Evolutionary conservation across 2,113 vertebrate genomes (phyloP).

Genomic region (Oreamnos americanus): DNA sequence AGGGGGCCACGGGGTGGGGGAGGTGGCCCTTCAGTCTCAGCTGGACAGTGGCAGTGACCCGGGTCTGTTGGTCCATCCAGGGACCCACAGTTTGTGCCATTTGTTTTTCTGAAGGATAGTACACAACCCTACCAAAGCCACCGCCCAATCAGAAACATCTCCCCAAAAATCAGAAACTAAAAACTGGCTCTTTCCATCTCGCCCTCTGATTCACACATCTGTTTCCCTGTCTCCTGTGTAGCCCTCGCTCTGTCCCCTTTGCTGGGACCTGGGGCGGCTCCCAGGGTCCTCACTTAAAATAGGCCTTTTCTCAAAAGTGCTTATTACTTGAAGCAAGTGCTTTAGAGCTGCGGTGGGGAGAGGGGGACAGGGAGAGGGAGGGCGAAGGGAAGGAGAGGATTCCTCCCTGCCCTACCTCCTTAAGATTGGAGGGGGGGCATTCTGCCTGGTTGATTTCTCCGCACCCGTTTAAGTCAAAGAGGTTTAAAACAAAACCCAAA

Average conservation of each 20-base stretch:
- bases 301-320: slow-evolving; percentile 92
- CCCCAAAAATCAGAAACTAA: slow-evolving; percentile 74
- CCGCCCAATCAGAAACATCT: slow-evolving; percentile 64
- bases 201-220: slow-evolving; percentile 47
- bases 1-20: slow-evolving; percentile 54
- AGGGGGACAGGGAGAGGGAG: slow-evolving; percentile 53
- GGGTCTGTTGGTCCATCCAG: slow-evolving; percentile 48
- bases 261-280: slow-evolving; percentile 68
- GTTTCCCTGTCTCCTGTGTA: slow-evolving; percentile 61
- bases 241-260: slow-evolving; percentile 68
- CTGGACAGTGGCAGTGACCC: slow-evolving; percentile 71
- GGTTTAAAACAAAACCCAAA: slow-evolving; percentile 52
- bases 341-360: slow-evolving; percentile 87
- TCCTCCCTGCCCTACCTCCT: slow-evolving; percentile 37
- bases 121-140: slow-evolving; percentile 65
- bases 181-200: slow-evolving; percentile 73
- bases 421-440: slow-evolving; percentile 57
- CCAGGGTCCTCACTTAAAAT: slow-evolving; percentile 75
- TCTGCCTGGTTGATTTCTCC: slow-evolving; percentile 73
- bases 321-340: slow-evolving; percentile 95
- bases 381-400: neutral
- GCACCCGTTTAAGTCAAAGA: slow-evolving; percentile 77
- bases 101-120: slow-evolving; percentile 53
- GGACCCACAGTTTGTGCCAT: slow-evolving; percentile 82
- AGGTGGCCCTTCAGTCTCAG: slow-evolving; percentile 67